These are phyloP conservation scores for Erannis defoliaria DNA, from an alignment of 2,888 invertebrate genomes.

Conservation along the genomic window DNA sequence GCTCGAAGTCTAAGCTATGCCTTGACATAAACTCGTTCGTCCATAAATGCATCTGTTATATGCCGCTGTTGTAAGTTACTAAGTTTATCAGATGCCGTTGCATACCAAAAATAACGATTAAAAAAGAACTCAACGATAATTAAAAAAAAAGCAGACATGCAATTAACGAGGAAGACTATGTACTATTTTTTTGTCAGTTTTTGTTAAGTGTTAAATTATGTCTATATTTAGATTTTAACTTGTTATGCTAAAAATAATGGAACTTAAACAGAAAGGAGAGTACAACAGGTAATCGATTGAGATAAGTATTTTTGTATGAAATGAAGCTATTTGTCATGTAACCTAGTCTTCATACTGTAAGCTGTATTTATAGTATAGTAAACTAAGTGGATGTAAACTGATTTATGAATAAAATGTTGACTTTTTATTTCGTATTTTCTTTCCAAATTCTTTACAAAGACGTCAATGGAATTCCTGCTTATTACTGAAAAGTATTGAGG, in stretches of 20 bases:
- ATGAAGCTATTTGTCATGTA: constrained; percentile 64
- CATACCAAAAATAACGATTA: no score
- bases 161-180: no score
- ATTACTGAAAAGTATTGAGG: no score
- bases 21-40: no score
- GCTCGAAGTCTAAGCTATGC: no score
- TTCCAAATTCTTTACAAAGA: neutral
- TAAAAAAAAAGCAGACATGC: no score
- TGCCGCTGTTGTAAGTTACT: no score
- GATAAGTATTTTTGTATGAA: constrained; percentile 81
- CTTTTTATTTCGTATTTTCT: constrained; percentile 50
- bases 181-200: no score
- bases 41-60: no score
- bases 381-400: constrained; percentile 74
- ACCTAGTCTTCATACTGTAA: constrained; percentile 73
- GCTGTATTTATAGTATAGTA: constrained; percentile 59
- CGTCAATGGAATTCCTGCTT: no score
- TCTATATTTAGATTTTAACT: neutral
- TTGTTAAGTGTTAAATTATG: neutral
- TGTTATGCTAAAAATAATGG: neutral
- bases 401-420: constrained; percentile 85
- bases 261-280: constrained; percentile 52
- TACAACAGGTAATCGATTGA: constrained; percentile 48
- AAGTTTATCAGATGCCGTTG: no score
- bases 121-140: no score